Conservation (phyloP, 2,888 invertebrate species). For the Operophtera brumata region DNA sequence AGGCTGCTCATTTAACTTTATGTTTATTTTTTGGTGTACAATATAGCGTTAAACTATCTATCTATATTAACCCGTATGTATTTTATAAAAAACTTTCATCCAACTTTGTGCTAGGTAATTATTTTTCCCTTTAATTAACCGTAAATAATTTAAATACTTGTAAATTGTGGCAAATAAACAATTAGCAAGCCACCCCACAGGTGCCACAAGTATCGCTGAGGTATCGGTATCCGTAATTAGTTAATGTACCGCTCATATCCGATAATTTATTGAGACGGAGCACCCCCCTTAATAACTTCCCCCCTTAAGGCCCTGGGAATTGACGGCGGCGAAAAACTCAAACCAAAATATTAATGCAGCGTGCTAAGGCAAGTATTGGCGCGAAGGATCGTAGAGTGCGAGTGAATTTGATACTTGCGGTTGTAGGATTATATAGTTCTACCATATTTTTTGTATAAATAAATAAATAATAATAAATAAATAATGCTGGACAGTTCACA, state of each 20-base stretch:
- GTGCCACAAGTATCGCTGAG: conserved; percentile 37
- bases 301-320: conserved; percentile 63
- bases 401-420: conserved; percentile 47
- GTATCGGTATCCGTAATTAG: conserved; percentile 77
- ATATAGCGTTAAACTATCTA: too few species aligned
- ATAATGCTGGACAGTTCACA: too few species aligned
- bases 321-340: conserved; percentile 77
- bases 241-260: conserved; percentile 77
- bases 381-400: conserved; percentile 37
- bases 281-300: conserved; percentile 53
- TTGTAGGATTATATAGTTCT: neutral
- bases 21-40: too few species aligned
- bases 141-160: conserved; percentile 15
- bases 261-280: conserved; percentile 80
- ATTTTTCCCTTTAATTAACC: neutral
- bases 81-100: too few species aligned
- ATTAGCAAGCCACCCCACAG: conserved; percentile 21
- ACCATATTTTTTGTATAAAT: neutral
- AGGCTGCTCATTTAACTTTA: too few species aligned
- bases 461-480: too few species aligned
- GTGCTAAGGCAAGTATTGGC: conserved; percentile 71
- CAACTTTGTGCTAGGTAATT: too few species aligned
- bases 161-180: conserved; percentile 6
- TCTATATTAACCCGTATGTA: too few species aligned
- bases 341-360: conserved; percentile 79